Evolutionary conservation across 2,797 vertebrate species (phyloP).

Genomic region (Apogon hyalosoma): DNA sequence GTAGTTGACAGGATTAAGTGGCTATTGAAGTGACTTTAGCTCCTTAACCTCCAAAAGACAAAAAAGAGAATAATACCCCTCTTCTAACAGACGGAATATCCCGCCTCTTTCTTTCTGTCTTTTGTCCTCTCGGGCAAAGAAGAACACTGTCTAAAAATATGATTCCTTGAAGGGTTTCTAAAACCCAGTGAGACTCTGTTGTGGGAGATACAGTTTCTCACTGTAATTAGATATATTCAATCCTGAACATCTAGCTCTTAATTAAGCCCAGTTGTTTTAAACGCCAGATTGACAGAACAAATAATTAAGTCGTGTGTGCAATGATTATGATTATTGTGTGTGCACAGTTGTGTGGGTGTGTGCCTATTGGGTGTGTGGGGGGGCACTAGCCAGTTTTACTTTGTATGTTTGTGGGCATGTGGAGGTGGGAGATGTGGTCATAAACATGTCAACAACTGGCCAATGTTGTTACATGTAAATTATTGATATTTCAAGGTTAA

Average conservation of each 20-base stretch:
- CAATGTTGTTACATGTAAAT: neutral
- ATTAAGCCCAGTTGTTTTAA: slow-evolving; percentile 91
- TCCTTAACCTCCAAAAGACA: slow-evolving; percentile 91
- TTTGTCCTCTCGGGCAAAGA: slow-evolving; percentile 42
- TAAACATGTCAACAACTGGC: slow-evolving; percentile 1
- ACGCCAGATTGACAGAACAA: slow-evolving; percentile 86
- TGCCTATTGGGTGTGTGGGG: neutral
- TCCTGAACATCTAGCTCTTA: slow-evolving; percentile 88
- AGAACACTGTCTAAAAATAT: slow-evolving; percentile 90
- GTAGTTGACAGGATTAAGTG: slow-evolving; percentile 98
- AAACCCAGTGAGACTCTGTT: slow-evolving; percentile 78
- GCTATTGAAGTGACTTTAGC: slow-evolving; percentile 98
- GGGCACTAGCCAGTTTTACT: neutral
- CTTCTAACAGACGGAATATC: slow-evolving; percentile 74
- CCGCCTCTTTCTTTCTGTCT: slow-evolving; percentile 64
- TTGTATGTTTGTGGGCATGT: neutral
- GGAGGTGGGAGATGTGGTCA: slow-evolving; percentile 3
- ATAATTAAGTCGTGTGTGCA: slow-evolving; percentile 86
- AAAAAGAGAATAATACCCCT: slow-evolving; percentile 87
- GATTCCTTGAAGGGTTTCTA: slow-evolving; percentile 88
- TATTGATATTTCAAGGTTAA: neutral
- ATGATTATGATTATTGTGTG: slow-evolving; percentile 85
- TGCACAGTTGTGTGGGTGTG: slow-evolving; percentile 37
- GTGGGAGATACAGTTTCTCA: slow-evolving; percentile 83
- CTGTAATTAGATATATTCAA: slow-evolving; percentile 92